These are phyloP conservation scores for Caenorhabditis sulstoni DNA, from an alignment of 2,888 invertebrate genomes.

Conservation along the genomic window DNA sequence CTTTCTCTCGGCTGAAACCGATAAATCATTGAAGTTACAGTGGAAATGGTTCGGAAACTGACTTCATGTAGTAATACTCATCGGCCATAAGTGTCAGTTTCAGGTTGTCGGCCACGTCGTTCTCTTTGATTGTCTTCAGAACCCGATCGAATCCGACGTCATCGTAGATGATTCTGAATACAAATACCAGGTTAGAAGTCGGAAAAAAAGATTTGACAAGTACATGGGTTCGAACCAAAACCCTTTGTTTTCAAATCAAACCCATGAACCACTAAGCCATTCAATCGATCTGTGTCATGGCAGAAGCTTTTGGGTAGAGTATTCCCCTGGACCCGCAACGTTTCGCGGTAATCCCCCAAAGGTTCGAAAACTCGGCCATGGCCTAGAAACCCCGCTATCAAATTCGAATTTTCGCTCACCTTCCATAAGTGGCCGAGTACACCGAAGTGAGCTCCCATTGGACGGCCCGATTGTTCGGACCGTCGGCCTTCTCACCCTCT, in stretches of 20 bases:
- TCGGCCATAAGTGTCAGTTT: conserved; percentile 55
- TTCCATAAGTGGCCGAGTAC: conserved; percentile 56
- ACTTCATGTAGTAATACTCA: conserved; percentile 54
- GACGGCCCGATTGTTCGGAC: conserved; percentile 39
- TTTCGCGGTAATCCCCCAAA: too few species aligned
- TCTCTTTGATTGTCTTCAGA: conserved; percentile 41
- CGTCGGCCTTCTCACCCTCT: not conserved
- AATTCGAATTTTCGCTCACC: conserved; percentile 1
- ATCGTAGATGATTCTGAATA: conserved; percentile 59
- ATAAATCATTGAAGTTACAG: not conserved
- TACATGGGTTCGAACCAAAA: too few species aligned
- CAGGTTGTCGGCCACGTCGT: conserved; percentile 39
- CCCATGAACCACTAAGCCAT: too few species aligned
- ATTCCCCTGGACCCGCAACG: too few species aligned
- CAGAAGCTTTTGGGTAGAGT: too few species aligned
- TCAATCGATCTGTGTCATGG: too few species aligned
- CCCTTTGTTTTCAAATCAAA: not conserved
- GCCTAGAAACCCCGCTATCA: too few species aligned
- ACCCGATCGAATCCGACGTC: conserved; percentile 59
- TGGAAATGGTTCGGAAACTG: not conserved
- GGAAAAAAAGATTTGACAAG: too few species aligned
- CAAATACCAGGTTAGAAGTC: too few species aligned
- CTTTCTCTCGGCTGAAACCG: conserved; percentile 51
- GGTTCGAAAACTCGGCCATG: too few species aligned
- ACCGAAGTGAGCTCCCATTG: conserved; percentile 48